Percentiles rank a stretch among this genome's conserved stretches.
phyloP scores from a whole-genome alignment of 2,888 invertebrate species.

The Macrophya annulata region DNA sequence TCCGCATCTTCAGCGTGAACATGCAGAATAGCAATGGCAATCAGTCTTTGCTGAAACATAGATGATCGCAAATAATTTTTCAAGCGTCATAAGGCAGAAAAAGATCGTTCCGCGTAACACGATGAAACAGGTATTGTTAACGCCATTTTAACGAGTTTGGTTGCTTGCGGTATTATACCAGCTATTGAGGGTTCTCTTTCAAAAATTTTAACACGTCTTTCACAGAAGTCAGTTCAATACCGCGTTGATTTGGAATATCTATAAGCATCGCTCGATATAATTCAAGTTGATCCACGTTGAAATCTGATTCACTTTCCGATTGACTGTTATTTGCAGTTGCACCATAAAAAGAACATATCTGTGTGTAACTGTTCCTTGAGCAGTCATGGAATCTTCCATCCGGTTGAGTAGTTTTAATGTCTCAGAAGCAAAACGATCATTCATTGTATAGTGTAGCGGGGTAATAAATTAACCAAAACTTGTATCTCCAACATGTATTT shows the following conservation, averaged over 20 bases:
- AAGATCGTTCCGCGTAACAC: constrained; percentile 58
- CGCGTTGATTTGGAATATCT: background rate
- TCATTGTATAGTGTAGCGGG: too few relatives aligned
- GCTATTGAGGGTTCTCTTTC: constrained; percentile 42
- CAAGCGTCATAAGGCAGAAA: constrained; percentile 57
- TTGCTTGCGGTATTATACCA: constrained; percentile 50
- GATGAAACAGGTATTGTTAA: constrained; percentile 59
- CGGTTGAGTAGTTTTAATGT: constrained; percentile 51
- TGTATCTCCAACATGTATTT: too few relatives aligned
- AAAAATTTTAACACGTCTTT: constrained; percentile 55
- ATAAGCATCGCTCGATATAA: background rate
- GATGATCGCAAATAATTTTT: constrained; percentile 58
- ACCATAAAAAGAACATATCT: too few relatives aligned
- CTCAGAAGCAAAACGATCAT: constrained; percentile 55
- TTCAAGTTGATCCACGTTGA: background rate
- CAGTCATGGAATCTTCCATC: constrained; percentile 43
- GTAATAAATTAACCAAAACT: too few relatives aligned
- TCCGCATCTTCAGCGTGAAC: constrained; percentile 56
- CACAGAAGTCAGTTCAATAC: background rate
- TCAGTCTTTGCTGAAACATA: constrained; percentile 58
- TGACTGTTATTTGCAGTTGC: background rate
- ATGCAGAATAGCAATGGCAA: constrained; percentile 57
- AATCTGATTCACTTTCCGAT: background rate
- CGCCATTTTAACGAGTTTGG: constrained; percentile 48
- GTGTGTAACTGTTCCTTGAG: background rate